Conservation (phyloP, 1,140 invertebrate genomes). For the Brachystomella parvula region DNA sequence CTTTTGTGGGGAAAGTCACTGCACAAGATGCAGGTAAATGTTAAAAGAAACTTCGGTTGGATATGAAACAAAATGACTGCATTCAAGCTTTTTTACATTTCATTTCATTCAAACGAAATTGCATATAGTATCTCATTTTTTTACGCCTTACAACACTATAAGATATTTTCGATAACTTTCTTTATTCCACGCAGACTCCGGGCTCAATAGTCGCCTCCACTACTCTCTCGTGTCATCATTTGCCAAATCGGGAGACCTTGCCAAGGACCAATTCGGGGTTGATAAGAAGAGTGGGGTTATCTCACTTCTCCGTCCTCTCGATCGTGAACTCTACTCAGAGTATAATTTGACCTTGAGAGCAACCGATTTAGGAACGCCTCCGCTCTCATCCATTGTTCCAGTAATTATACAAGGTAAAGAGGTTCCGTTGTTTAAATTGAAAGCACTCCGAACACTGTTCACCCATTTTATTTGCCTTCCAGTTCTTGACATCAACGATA, state of each 20-base stretch:
- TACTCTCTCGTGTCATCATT: conserved; percentile 58
- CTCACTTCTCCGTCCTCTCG: conserved; percentile 68
- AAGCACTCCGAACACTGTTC: neutral
- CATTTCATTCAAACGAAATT: too few species aligned
- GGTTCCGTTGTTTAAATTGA: conserved; percentile 1
- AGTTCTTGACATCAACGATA: conserved; percentile 81
- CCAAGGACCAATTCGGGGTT: conserved; percentile 65
- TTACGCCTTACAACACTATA: too few species aligned
- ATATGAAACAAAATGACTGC: too few species aligned
- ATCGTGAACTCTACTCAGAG: conserved; percentile 72
- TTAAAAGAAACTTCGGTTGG: too few species aligned
- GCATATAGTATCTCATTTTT: too few species aligned
- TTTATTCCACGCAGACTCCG: too few species aligned
- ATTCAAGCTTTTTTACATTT: too few species aligned
- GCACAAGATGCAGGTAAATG: conserved; percentile 73
- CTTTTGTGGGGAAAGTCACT: conserved; percentile 51
- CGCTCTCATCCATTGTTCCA: conserved; percentile 50
- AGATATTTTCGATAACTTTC: too few species aligned
- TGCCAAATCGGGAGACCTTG: conserved; percentile 58
- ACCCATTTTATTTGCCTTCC: conserved; percentile 32
- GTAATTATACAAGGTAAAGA: conserved; percentile 47
- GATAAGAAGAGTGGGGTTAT: conserved; percentile 71
- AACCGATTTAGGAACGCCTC: conserved; percentile 65
- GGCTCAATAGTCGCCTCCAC: conserved; percentile 73
- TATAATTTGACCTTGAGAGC: conserved; percentile 74